Evolutionary conservation across 2,113 vertebrate genomes (phyloP).

Genomic region (Fulica atra): DNA sequence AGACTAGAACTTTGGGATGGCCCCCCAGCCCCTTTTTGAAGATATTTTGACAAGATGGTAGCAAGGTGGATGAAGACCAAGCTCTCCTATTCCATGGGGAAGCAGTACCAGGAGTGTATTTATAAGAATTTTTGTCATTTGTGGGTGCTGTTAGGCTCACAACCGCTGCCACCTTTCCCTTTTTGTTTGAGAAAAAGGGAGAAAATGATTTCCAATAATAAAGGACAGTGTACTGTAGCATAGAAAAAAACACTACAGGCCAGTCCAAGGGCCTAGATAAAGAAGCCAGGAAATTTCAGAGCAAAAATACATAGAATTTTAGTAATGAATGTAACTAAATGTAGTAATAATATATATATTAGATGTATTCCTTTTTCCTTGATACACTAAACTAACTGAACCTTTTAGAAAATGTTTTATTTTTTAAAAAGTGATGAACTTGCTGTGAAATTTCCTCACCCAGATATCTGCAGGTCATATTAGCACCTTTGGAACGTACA

Average conservation of each 20-base stretch:
- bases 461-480: neutral
- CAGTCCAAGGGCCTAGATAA: neutral
- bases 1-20: neutral
- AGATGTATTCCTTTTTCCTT: neutral
- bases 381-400: neutral
- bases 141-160: neutral
- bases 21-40: neutral
- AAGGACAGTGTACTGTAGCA: neutral
- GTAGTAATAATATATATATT: neutral
- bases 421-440: neutral
- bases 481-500: neutral
- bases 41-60: neutral
- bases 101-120: neutral
- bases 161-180: neutral
- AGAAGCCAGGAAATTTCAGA: neutral
- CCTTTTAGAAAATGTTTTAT: neutral
- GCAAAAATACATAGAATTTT: neutral
- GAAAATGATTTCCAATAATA: neutral
- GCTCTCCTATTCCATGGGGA: neutral
- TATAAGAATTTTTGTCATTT: neutral
- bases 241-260: neutral
- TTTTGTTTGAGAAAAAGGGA: neutral
- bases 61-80: neutral
- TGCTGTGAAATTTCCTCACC: neutral
- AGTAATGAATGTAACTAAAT: neutral